Base-by-base conservation (phyloP, 2,113 vertebrate species). In the Ciconia boyciana region DNA sequence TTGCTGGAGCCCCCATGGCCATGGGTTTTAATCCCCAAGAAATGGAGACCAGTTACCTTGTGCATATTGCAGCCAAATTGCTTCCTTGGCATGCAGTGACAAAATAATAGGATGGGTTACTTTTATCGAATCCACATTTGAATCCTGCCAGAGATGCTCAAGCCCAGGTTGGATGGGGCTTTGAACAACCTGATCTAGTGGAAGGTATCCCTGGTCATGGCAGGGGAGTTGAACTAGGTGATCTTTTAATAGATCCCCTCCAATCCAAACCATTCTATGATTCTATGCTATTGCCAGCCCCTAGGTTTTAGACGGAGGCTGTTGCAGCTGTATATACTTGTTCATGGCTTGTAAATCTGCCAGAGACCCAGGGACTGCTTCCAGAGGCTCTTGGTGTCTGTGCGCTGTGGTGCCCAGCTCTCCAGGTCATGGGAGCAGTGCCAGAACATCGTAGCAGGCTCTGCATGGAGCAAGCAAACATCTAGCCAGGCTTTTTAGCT, bases 211-310 rank as follows among this genome's bases (percentile, higher is more conserved):
- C 34, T 81, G 32, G 48, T n/a, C 4, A 0, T 10, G 48, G 57
- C 24, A 57, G 54, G 13, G 24, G 34, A 1, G 2, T 43, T 74
- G 20, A 2, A 15, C 9, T 10, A 3, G 28, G 0, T 77, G 58
- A 7, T 72, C 41, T 74, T 68, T 68, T 62, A n/a, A 84, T 39
- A 39, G 64, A 9, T 49, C 2, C 7, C 9, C 10, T 70, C 44
- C 60, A 89, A n/a, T 29, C 22, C 32, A 68, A 44, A 46, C 34
- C 6, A 2, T n/a, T 72, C 26, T 26, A 4, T 46, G 75, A n/a
- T 58, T 85, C 51, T 9, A 0, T 57, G 32, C 46, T 70, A 15
- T 41, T 70, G 29, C 28, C 71, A 62, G 36, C 54, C 16, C 17
- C 19, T 17, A 0, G 31, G 7, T 62, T 82, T 89, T 25, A 34